Evolutionary conservation across 2,888 invertebrate genomes (phyloP), one percentile per base, ranked within the genome.

Genomic region (Parnassius apollo): DNA sequence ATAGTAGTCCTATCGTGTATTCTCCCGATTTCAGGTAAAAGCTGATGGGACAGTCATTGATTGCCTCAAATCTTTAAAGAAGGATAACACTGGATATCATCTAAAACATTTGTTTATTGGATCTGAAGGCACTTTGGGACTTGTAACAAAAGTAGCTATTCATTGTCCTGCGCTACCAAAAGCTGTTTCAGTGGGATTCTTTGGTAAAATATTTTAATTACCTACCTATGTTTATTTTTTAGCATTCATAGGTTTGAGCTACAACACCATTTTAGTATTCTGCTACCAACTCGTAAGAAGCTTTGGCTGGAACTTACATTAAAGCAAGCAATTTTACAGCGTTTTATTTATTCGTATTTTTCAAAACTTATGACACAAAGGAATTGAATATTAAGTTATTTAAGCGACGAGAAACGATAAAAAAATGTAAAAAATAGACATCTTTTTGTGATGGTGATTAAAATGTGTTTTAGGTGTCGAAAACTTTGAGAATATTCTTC

Each of bases 11-110:
- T 35, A 35, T 35, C 35, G 7, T 35, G 35, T 35, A 35, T 35
- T 35, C 35, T 35, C 35, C 35, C 7, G 7, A n/a, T 46, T 75
- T 46, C 67, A 96, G 96, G 96, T 97, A 9, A 93, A 95, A 83
- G 96, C 98, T 0, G 94, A 96, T 79, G 98, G 98, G 0, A 94
- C 96, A 59, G 85, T 99, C 0, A 83, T 99, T 44, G 96, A 99
- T 81, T 95, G 97, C 65, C 93, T 99, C 80, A 96, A 95, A 64
- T 93, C 95, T 0, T 92, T 99, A 72, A 96, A 98, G 79, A 99
- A 99, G 83, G 99, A 99, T 83, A 99, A 99, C 83, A 99, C 99
- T 0, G 99, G 99, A 0, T 98, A 98, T 81, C 98, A 99, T 80
- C 88, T 99, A 73, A 98, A 98, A 80, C 98, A 99, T 85, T 86